Percentiles rank a stretch among this genome's conserved stretches.
Conservation (phyloP, 2,888 invertebrate species). For the Slavum lentiscoides region DNA sequence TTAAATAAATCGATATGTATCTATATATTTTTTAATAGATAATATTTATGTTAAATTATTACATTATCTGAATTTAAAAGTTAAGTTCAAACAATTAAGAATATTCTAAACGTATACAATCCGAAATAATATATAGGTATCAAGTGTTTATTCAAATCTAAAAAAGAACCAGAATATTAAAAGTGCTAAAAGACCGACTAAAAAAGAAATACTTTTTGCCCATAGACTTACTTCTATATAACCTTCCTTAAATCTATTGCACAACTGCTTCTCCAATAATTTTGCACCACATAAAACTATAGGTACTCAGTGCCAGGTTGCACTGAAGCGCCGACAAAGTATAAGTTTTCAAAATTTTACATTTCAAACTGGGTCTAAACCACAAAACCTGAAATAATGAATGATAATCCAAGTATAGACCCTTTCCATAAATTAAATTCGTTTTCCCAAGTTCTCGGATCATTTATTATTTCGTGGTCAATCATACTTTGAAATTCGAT, state of each 20-base stretch:
- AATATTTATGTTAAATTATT: too few relatives aligned
- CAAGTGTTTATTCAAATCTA: neutral
- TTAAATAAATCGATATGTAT: too few relatives aligned
- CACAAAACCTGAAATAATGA: conserved; percentile 37
- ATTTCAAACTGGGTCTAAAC: conserved; percentile 47
- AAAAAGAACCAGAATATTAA: conserved; percentile 16
- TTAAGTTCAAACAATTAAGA: neutral
- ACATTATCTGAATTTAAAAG: neutral
- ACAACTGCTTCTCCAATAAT: conserved; percentile 39
- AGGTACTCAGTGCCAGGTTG: conserved; percentile 46
- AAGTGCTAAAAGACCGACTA: conserved; percentile 4
- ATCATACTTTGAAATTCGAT: conserved; percentile 22
- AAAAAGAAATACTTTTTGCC: neutral
- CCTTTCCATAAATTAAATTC: conserved; percentile 49
- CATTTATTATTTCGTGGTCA: conserved; percentile 29
- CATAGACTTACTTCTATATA: neutral
- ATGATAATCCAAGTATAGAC: conserved; percentile 36
- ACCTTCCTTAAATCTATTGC: neutral
- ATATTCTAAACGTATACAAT: neutral
- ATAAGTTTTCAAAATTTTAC: conserved; percentile 46
- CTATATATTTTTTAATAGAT: too few relatives aligned
- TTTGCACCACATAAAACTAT: conserved; percentile 42
- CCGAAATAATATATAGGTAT: neutral
- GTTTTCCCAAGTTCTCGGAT: conserved; percentile 37
- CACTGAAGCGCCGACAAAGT: conserved; percentile 37